Evolutionary conservation across 2,888 invertebrate genomes (phyloP).

Genomic region (Acronicta aceris): DNA sequence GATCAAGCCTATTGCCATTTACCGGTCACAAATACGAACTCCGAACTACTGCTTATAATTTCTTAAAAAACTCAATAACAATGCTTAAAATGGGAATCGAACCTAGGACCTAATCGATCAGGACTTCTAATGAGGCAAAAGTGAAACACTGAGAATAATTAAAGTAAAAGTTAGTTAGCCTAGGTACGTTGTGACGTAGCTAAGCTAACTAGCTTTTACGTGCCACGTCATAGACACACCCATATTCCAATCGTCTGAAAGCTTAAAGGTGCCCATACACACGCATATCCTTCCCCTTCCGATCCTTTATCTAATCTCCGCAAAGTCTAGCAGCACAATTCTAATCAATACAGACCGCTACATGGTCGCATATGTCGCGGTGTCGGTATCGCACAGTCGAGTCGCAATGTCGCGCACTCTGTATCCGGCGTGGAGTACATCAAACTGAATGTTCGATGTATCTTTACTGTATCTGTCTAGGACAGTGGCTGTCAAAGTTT

Average conservation of each 20-base stretch:
- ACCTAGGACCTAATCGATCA: no score
- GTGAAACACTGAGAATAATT: neutral
- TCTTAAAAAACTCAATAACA: no score
- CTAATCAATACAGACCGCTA: slow-evolving; percentile 33
- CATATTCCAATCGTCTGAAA: slow-evolving; percentile 35
- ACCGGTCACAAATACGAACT: no score
- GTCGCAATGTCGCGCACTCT: slow-evolving; percentile 27
- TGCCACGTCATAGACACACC: neutral
- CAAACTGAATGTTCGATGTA: slow-evolving; percentile 60
- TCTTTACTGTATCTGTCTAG: slow-evolving; percentile 40
- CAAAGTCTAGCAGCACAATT: slow-evolving; percentile 10
- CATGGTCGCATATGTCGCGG: slow-evolving; percentile 37
- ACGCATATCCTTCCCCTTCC: slow-evolving; percentile 1
- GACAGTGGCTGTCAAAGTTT: slow-evolving; percentile 37
- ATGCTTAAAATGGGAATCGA: no score
- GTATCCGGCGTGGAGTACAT: slow-evolving; percentile 51
- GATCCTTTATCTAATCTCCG: slow-evolving; percentile 14
- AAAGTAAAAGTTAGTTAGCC: neutral
- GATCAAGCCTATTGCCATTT: no score
- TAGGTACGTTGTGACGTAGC: no score
- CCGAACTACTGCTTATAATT: no score
- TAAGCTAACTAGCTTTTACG: no score
- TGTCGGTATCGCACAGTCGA: slow-evolving; percentile 26
- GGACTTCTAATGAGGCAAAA: no score
- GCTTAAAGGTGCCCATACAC: slow-evolving; percentile 1